These are phyloP conservation scores for Caenorhabditis inopinata DNA, from an alignment of 1,140 invertebrate species.

Conservation along the genomic window DNA sequence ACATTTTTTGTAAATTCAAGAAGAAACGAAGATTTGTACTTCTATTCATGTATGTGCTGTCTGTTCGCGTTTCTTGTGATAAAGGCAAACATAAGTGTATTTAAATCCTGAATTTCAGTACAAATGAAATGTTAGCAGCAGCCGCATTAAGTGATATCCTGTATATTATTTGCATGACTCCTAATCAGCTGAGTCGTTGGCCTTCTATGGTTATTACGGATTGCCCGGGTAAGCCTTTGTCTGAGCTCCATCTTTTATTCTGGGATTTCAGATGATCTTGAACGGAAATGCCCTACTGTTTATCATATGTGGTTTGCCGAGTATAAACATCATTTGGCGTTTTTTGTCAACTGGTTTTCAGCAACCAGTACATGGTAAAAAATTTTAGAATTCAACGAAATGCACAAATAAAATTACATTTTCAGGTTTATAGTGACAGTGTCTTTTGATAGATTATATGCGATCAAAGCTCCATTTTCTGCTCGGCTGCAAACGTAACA, in stretches of 20 bases:
- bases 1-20: no score
- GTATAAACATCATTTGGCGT: not conserved
- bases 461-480: slow-evolving; percentile 22
- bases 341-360: not conserved
- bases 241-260: not conserved
- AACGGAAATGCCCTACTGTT: not conserved
- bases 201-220: not conserved
- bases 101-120: not conserved
- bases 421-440: slow-evolving; percentile 8
- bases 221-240: not conserved
- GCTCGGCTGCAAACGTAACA: not conserved
- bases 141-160: not conserved
- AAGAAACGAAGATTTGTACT: no score
- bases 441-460: not conserved
- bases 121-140: not conserved
- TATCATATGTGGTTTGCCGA: not conserved
- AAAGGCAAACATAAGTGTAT: no score
- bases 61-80: no score
- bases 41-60: no score
- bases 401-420: no score
- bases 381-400: no score
- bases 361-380: not conserved
- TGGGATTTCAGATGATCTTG: not conserved
- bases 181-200: not conserved
- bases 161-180: not conserved